phyloP scores from a whole-genome alignment of 2,113 vertebrate genomes.

The Lophochroa leadbeateri region DNA sequence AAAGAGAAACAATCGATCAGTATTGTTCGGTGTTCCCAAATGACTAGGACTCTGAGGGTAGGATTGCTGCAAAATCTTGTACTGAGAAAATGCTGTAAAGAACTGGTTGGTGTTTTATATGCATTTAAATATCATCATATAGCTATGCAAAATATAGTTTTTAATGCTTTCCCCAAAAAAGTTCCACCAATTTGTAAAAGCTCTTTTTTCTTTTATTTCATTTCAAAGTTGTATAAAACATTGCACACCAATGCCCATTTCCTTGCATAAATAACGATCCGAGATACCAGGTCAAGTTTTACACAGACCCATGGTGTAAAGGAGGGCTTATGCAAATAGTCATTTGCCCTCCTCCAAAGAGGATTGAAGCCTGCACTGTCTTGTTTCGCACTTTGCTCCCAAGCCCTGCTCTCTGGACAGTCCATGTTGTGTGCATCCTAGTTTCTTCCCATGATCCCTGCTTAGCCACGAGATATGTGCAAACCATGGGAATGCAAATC shows the following conservation, averaged over 20 bases:
- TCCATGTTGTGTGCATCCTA: accelerated
- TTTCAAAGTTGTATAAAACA: neutral
- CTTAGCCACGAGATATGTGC: neutral
- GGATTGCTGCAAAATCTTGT: neutral
- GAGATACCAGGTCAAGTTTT: neutral
- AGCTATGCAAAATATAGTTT: neutral
- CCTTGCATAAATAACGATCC: neutral
- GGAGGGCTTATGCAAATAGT: neutral
- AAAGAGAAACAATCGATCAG: neutral
- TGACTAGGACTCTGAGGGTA: accelerated
- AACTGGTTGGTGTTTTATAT: neutral
- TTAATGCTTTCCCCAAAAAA: neutral
- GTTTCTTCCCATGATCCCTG: neutral
- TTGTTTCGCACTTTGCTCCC: neutral
- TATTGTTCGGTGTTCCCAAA: neutral
- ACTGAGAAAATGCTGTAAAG: neutral
- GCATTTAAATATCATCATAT: neutral
- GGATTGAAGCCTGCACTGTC: neutral
- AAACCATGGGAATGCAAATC: neutral
- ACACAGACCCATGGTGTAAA: neutral
- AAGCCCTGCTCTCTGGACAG: neutral
- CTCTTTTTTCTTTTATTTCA: neutral
- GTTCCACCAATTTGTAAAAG: neutral
- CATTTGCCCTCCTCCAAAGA: neutral
- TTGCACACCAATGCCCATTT: neutral